Evolutionary conservation across 2,797 vertebrate species (phyloP), one percentile per base, ranked within the genome.

Genomic region (Sebastiscus albofasciatus): DNA sequence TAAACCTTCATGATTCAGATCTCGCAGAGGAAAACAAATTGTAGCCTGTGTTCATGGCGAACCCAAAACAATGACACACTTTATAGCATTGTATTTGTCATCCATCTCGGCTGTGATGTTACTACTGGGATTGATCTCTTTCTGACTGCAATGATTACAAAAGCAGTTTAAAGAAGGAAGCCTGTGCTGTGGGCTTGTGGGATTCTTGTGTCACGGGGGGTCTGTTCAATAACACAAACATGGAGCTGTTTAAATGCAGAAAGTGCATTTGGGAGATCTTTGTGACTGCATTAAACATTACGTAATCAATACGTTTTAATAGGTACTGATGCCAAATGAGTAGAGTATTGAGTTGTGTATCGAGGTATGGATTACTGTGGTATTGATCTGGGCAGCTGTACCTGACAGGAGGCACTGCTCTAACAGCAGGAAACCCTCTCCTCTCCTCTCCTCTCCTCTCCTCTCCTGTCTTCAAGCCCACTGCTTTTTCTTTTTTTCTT

Each of bases 231-330:
- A 2, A 20, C 16, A 66, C n/a, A 81, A 67, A 75, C 80, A 70
- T 54, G n/a, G 24, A 60, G 31, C 56, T 68, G 24, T 77, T 77
- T 80, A 81, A 81, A 59, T 60, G 73, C 56, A 83, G 58, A 72
- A n/a, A 33, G n/a, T 62, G 39, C 46, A 60, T 80, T 77, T 79
- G 46, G 10, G n/a, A 73, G 46, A 56, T 76, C 71, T 69, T 42
- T 59, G 39, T 49, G 42, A 80, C 61, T 83, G 72, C 18, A 74
- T 79, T 72, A 87, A 79, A 79, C 64, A 84, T 80, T 36, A 77
- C 26, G 14, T 72, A 55, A 86, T 90, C 85, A 81, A 87, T 92
- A 54, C 1, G 6, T 71, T 86, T 80, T 83, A 89, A 83, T 74
- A 66, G 71, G 55, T 77, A 70, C 56, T 77, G 75, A 79, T 69